Evolutionary conservation across 2,797 vertebrate species (phyloP).

Genomic region (Anas flavirostris): DNA sequence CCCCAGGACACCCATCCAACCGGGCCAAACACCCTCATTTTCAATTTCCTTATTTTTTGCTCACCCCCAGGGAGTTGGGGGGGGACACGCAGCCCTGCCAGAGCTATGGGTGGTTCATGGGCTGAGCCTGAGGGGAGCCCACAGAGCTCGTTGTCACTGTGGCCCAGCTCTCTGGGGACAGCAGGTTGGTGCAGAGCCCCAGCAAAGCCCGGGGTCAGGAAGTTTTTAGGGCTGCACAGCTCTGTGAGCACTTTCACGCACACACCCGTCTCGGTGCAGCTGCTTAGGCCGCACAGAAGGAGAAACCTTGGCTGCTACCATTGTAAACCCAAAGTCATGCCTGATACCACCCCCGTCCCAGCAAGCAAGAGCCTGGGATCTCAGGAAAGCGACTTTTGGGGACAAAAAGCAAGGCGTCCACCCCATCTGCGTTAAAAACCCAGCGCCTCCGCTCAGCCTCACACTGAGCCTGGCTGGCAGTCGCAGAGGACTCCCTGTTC

Average conservation of each 20-base stretch:
- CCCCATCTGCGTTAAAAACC: background rate
- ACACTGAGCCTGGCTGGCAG: background rate
- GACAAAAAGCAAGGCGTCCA: background rate
- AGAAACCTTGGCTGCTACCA: constrained; percentile 36
- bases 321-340: background rate
- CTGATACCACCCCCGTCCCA: background rate
- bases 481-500: constrained; percentile 2
- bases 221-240: background rate
- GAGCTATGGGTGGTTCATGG: background rate
- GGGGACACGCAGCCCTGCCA: background rate
- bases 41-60: background rate
- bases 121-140: background rate
- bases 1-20: background rate
- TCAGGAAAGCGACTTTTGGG: constrained; percentile 13
- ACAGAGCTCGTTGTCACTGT: background rate
- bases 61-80: background rate
- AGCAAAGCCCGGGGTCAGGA: background rate
- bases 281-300: constrained; percentile 34
- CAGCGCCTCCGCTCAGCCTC: background rate
- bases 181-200: background rate
- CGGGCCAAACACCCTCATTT: background rate
- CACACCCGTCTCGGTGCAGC: background rate
- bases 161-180: background rate
- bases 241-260: constrained; percentile 25
- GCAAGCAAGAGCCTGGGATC: constrained; percentile 14